These are phyloP conservation scores for Galeopsomyia nigrocyanea DNA, from an alignment of 2,888 invertebrate genomes.

Conservation along the genomic window DNA sequence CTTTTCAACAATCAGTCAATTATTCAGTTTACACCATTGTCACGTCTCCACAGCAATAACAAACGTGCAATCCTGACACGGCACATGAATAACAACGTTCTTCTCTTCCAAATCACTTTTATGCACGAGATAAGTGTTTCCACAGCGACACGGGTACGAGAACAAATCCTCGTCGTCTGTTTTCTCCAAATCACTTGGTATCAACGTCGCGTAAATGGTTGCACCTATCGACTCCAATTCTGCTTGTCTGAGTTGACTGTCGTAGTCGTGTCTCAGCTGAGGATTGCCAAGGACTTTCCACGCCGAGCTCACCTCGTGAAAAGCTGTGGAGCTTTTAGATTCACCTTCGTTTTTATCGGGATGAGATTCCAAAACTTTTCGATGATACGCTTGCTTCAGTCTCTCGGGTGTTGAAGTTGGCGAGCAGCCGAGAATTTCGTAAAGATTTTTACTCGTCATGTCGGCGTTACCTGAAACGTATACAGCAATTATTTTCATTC, in stretches of 20 bases:
- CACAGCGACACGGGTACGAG: constrained; percentile 79
- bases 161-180: constrained; percentile 65
- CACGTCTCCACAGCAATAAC: constrained; percentile 73
- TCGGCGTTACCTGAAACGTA: neutral
- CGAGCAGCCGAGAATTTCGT: constrained; percentile 72
- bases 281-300: constrained; percentile 79
- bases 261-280: constrained; percentile 75
- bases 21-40: constrained; percentile 7
- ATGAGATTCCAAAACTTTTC: constrained; percentile 72
- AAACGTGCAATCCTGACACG: constrained; percentile 83
- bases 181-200: constrained; percentile 69
- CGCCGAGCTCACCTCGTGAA: constrained; percentile 76
- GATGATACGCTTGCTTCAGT: constrained; percentile 75
- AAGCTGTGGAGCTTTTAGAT: constrained; percentile 61
- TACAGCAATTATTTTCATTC: no score
- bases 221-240: constrained; percentile 72
- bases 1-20: no score
- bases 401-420: constrained; percentile 72
- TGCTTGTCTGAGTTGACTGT: constrained; percentile 74
- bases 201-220: constrained; percentile 75
- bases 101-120: constrained; percentile 62
- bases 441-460: constrained; percentile 56
- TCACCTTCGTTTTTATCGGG: constrained; percentile 73
- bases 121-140: constrained; percentile 73
- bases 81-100: constrained; percentile 58